Conservation (phyloP, 2,888 invertebrate genomes). For the Ypsolopha scabrella region DNA sequence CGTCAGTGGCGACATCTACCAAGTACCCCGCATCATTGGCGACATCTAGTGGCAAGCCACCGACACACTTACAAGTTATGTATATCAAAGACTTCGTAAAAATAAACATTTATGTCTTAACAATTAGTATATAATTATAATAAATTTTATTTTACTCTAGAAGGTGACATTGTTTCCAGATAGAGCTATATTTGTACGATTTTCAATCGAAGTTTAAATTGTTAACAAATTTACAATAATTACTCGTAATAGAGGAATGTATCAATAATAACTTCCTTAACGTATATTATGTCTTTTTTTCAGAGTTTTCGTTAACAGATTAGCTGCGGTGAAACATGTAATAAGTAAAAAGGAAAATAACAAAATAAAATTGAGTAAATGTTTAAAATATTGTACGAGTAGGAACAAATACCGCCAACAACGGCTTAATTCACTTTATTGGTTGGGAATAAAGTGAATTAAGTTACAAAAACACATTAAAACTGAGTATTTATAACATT, state of each 20-base stretch:
- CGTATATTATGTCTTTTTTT: too few relatives aligned
- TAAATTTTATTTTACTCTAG: conserved; percentile 25
- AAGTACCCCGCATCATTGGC: too few relatives aligned
- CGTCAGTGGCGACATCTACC: too few relatives aligned
- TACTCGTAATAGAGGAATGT: too few relatives aligned
- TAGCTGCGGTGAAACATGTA: too few relatives aligned
- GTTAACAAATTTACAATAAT: too few relatives aligned
- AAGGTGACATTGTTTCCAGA: conserved; percentile 39
- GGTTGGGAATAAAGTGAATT: conserved; percentile 36
- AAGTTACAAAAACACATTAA: conserved; percentile 8
- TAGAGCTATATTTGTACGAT: conserved; percentile 49
- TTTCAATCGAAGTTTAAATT: conserved; percentile 8
- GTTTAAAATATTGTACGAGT: neutral
- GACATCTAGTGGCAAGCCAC: neutral
- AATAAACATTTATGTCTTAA: conserved; percentile 22
- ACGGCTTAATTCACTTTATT: conserved; percentile 26
- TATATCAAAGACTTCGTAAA: conserved; percentile 17
- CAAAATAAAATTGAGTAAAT: too few relatives aligned
- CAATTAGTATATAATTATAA: neutral
- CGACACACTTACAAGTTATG: neutral
- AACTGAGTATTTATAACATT: neutral
- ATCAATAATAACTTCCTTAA: too few relatives aligned
- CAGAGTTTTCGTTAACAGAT: neutral
- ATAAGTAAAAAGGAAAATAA: too few relatives aligned
- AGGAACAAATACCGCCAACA: neutral